Percentiles rank a stretch among this genome's conserved stretches.
phyloP scores from a whole-genome alignment of 2,797 vertebrate species.

The Thaleichthys pacificus region DNA sequence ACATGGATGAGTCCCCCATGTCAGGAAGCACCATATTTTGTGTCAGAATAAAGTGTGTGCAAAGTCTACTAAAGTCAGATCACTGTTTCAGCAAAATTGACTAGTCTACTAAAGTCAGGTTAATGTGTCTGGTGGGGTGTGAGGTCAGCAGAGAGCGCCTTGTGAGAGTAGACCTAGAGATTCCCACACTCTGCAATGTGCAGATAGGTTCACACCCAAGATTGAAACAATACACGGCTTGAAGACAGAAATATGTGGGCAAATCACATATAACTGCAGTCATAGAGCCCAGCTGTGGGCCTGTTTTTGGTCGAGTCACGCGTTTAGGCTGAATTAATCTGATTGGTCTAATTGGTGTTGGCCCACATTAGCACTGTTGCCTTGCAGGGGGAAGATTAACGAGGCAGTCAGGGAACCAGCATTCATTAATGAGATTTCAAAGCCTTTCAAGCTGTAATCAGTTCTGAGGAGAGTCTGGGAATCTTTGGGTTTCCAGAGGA shows the following conservation, averaged over 20 bases:
- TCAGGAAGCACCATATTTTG: too few species aligned
- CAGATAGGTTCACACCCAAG: neutral
- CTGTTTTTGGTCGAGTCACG: conserved; percentile 16
- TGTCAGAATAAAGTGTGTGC: too few species aligned
- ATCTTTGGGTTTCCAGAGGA: conserved; percentile 14
- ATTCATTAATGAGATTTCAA: conserved; percentile 38
- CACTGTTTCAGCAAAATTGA: too few species aligned
- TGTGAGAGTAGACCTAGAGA: too few species aligned
- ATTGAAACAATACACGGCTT: conserved; percentile 15
- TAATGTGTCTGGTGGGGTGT: neutral
- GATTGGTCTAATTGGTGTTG: conserved; percentile 24
- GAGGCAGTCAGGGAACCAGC: conserved; percentile 12
- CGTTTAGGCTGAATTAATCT: conserved; percentile 24
- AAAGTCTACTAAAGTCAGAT: too few species aligned
- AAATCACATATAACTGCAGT: conserved; percentile 1
- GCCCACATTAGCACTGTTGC: conserved; percentile 9
- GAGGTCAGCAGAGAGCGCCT: too few species aligned
- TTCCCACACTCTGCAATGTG: conserved; percentile 9
- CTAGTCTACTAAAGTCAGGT: neutral
- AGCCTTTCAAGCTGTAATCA: conserved; percentile 29
- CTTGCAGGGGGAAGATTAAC: conserved; percentile 27
- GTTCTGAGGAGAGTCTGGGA: conserved; percentile 31
- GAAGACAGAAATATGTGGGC: conserved; percentile 10
- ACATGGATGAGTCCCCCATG: too few species aligned
- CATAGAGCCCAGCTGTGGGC: conserved; percentile 6